phyloP scores from a whole-genome alignment of 2,797 vertebrate species.

The Orestias chungarensis region DNA sequence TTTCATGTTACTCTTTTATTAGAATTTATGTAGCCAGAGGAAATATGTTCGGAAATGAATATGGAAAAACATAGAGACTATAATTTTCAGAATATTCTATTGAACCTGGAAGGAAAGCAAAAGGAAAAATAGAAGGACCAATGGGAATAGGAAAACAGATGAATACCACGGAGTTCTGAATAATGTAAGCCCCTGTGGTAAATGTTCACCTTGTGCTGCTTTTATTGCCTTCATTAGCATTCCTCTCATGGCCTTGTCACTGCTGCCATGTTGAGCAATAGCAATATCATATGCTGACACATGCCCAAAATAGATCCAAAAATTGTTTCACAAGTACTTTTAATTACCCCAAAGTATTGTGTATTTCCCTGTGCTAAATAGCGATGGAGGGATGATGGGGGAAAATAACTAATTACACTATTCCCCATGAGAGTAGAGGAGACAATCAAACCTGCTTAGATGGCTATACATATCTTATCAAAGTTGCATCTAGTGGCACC shows the following conservation, averaged over 20 bases:
- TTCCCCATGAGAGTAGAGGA: conserved; percentile 48
- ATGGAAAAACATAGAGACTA: conserved; percentile 35
- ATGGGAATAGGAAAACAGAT: conserved; percentile 47
- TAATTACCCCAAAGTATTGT: conserved; percentile 68
- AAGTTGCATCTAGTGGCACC: conserved; percentile 58
- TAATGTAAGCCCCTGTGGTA: conserved; percentile 64
- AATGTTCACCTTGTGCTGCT: conserved; percentile 60
- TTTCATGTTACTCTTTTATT: conserved; percentile 39
- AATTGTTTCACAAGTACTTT: conserved; percentile 68
- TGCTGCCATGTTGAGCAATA: conserved; percentile 50
- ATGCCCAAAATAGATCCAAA: conserved; percentile 70
- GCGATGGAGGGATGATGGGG: conserved; percentile 50
- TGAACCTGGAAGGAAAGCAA: conserved; percentile 37
- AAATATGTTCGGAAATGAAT: conserved; percentile 20
- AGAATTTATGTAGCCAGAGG: conserved; percentile 27
- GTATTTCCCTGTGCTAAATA: conserved; percentile 64
- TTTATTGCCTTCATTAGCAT: conserved; percentile 72
- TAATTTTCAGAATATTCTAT: conserved; percentile 53
- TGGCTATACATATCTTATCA: conserved; percentile 63
- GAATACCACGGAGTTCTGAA: conserved; percentile 59
- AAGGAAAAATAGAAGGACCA: conserved; percentile 31
- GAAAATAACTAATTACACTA: conserved; percentile 68
- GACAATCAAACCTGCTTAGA: conserved; percentile 71
- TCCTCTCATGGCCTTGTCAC: conserved; percentile 60
- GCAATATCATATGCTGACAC: conserved; percentile 47